phyloP scores from a whole-genome alignment of 35 echinoderm and acorn worm genomes.

The Acanthaster planci region DNA sequence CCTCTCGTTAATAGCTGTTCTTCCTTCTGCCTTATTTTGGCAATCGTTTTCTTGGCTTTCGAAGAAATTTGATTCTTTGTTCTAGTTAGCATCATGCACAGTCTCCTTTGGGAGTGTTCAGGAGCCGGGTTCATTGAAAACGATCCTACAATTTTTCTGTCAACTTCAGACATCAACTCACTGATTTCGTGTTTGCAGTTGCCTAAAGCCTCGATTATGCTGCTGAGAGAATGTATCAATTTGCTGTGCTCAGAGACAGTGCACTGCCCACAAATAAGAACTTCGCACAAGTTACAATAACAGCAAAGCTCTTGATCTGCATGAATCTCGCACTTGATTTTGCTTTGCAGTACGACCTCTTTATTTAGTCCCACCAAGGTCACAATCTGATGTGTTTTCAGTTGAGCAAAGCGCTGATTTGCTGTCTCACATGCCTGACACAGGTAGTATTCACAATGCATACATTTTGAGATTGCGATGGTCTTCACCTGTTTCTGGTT shows the following conservation, averaged over 20 bases:
- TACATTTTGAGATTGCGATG: neutral
- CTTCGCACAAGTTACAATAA: neutral
- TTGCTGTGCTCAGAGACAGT: neutral
- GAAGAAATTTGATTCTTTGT: neutral
- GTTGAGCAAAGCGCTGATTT: neutral
- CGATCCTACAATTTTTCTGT: neutral
- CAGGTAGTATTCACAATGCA: neutral
- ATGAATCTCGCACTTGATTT: too few relatives aligned
- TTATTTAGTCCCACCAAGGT: neutral
- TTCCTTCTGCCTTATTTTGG: neutral
- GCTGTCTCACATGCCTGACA: neutral
- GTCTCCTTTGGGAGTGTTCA: neutral
- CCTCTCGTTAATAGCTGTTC: neutral
- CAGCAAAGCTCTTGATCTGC: neutral
- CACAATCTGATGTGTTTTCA: neutral
- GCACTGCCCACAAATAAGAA: neutral
- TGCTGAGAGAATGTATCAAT: neutral
- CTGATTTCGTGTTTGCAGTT: neutral
- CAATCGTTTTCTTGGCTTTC: neutral
- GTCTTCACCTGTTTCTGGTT: neutral
- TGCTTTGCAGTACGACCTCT: neutral
- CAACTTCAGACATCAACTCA: neutral
- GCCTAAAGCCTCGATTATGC: neutral
- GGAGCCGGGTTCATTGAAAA: neutral
- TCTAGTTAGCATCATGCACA: neutral